Evolutionary conservation across 1,140 invertebrate species (phyloP), one percentile per base, ranked within the genome.

Genomic region (Bombus waltoni): DNA sequence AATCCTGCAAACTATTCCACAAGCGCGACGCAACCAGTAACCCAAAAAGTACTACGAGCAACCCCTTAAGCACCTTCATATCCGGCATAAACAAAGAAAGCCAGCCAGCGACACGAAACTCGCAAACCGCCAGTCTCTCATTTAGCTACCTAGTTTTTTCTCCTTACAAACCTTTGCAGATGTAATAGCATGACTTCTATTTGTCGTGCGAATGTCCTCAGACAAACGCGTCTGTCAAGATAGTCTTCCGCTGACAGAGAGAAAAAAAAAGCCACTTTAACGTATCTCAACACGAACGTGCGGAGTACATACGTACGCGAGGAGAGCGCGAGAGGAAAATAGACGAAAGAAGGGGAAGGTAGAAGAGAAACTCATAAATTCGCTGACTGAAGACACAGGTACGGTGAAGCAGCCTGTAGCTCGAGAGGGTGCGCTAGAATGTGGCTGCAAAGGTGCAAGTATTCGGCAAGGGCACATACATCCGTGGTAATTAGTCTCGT

Each of bases 401-500:
- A 66, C 13, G 28, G 15, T 15, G 3, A 25, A 65, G 42, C 62
- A 42, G 53, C 25, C 70, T 42, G n/a, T 40, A 42, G 4, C 40
- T 76, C 62, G 38, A 70, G 81, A 77, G 81, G 35, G 15, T 35
- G 2, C 13, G 38, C 6, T 32, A 66, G 28, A 83, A 77, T 44
- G 62, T 6, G 11, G 44, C 40, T 74, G 81, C 18, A 57, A 77
- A 68, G 62, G 18, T 57, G 65, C 74, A 78, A 59, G 66, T 78
- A 78, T 83, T 47, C 71, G 5, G 38, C 10, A 35, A 80, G 40
- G n/a, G n/a, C 32, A 35, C 71, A 44, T 44, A 38, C 32, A 81
- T 70, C 59, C 47, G 53, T 53, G 25, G 53, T 79, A 79, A 84
- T 84, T 84, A 84, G 83, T 72, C 76, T 84, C 68, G 76, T 84